phyloP scores from a whole-genome alignment of 2,888 invertebrate species.

The Venusia cambrica region DNA sequence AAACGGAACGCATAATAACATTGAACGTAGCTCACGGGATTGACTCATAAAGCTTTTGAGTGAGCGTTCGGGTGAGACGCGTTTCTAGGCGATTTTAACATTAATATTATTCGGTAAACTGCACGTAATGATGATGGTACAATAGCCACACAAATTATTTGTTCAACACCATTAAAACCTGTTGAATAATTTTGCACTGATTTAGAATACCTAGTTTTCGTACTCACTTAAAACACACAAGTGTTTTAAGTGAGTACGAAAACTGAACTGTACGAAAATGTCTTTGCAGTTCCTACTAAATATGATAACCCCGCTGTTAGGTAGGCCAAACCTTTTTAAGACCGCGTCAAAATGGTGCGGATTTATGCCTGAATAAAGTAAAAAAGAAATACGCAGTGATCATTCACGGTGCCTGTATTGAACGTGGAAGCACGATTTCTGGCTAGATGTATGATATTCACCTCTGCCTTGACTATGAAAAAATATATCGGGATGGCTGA shows the following conservation, averaged over 20 bases:
- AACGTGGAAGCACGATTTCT: constrained; percentile 8
- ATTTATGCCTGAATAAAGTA: constrained; percentile 56
- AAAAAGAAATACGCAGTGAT: constrained; percentile 51
- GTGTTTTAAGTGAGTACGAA: no score
- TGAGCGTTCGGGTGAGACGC: constrained; percentile 44
- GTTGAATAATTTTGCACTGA: no score
- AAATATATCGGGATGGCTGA: no score
- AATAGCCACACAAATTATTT: no score
- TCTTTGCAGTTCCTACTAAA: no score
- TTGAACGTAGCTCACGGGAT: constrained; percentile 62
- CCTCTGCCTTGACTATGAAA: constrained; percentile 2
- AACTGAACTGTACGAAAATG: no score
- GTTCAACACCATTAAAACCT: no score
- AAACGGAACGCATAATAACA: constrained; percentile 70
- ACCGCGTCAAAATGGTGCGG: constrained; percentile 45
- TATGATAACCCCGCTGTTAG: constrained; percentile 27
- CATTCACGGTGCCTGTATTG: constrained; percentile 19
- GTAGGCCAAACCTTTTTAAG: constrained; percentile 28
- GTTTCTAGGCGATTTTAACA: constrained; percentile 32
- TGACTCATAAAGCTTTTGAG: constrained; percentile 67
- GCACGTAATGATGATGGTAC: no score
- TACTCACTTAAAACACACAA: no score
- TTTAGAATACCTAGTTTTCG: no score
- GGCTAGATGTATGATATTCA: constrained; percentile 4
- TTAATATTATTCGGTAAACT: not conserved